Evolutionary conservation across 2,888 invertebrate species (phyloP), one percentile per base, ranked within the genome.

Genomic region (Oxytorus armatus): DNA sequence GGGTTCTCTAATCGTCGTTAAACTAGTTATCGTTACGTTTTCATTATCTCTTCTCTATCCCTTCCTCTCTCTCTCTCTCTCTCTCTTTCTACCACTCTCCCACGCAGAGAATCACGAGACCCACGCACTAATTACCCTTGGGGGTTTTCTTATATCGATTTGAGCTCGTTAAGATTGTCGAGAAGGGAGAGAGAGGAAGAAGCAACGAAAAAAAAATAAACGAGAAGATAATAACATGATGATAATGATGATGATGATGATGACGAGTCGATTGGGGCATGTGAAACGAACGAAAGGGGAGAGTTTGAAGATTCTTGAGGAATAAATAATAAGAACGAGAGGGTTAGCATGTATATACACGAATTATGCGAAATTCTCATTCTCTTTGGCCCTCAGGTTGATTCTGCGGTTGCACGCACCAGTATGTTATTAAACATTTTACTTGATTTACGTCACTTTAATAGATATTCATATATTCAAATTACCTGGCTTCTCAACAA

Each of bases 391-490:
- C 23, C 44, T 25, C 23, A 16, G 59, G 36, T 51, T 66, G 29
- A 51, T 59, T 33, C 39, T 11, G 5, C 44, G 53, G 44, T 18
- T 66, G 63, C 63, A 76, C 74, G 82, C 70, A 78, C 53, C 44
- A 78, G 65, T 66, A 63, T 42, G 65, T 84, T 83, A 84, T 88
- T 87, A 86, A 88, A 85, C 85, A 85, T 85, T 87, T 86, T 86
- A 77, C 68, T 79, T 87, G 85, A 88, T 88, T 89, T 86, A 85
- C 83, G 81, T 59, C 68, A 74, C 63, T 83, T 85, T 87, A 87
- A 88, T 88, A 86, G 86, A 86, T 85, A 89, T 88, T 89, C 88
- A 85, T 87, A 83, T 84, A 86, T 86, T 85, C 80, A 81, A 78
- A 85, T 82, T 73, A 66, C 75, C 70, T n/a, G 73, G 39, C 82